Evolutionary conservation across 2,888 invertebrate species (phyloP).

Genomic region (Minunthozetes semirufus): DNA sequence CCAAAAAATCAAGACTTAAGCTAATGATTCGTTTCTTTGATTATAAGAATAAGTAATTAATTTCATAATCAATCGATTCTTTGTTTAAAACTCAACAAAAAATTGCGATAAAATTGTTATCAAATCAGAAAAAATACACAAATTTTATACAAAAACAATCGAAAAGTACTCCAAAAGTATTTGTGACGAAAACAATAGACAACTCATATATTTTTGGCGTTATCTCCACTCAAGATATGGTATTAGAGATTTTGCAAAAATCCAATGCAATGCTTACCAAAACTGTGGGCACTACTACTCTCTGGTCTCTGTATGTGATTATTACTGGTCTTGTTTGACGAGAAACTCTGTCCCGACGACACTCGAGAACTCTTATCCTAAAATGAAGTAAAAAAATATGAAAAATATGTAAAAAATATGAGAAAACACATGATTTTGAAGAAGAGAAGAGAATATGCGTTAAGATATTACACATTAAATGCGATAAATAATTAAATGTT

Average conservation of each 20-base stretch:
- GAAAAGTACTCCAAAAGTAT: background rate
- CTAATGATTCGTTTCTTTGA: too few species aligned
- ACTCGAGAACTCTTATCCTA: constrained; percentile 37
- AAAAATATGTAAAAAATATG: background rate
- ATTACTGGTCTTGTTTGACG: constrained; percentile 56
- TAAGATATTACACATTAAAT: too few species aligned
- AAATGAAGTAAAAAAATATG: constrained; percentile 21
- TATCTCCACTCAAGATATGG: background rate
- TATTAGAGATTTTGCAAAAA: background rate
- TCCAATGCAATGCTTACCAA: constrained; percentile 42
- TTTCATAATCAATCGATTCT: too few species aligned
- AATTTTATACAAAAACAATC: too few species aligned
- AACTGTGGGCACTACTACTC: constrained; percentile 69
- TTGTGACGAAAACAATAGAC: background rate
- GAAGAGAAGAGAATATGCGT: background rate
- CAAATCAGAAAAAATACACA: too few species aligned
- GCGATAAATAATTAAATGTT: background rate
- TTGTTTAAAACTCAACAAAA: too few species aligned
- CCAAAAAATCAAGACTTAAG: too few species aligned
- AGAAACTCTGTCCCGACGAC: constrained; percentile 40
- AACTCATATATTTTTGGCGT: background rate
- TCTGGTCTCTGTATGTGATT: constrained; percentile 64
- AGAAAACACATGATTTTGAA: background rate
- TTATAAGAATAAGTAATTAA: too few species aligned
- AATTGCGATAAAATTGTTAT: too few species aligned